Percentiles rank a stretch among this genome's conserved stretches.
Conservation (phyloP, 2,113 vertebrate genomes). For the Equus przewalskii region DNA sequence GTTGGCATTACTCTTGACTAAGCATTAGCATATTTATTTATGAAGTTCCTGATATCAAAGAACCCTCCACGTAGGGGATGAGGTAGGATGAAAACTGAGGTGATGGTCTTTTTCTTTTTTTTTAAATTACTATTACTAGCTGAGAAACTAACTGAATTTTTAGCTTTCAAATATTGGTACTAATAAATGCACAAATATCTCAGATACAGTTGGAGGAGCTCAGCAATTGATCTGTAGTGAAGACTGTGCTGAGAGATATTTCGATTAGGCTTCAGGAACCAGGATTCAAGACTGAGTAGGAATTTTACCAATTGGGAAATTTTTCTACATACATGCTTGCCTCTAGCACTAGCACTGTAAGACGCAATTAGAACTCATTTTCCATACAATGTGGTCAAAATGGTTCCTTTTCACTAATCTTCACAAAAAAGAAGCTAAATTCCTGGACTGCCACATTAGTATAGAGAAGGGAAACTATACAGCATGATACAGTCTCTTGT, state of each 20-base stretch:
- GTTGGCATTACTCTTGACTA: background rate
- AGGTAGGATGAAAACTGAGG: background rate
- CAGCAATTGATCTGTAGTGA: background rate
- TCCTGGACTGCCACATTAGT: background rate
- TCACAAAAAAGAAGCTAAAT: background rate
- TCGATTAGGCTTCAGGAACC: background rate
- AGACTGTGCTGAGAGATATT: background rate
- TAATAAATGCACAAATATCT: background rate
- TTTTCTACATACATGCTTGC: background rate
- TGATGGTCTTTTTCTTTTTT: background rate
- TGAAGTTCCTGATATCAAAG: background rate
- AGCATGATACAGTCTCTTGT: background rate
- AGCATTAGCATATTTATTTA: background rate
- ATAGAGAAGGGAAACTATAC: background rate
- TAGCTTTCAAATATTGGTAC: background rate
- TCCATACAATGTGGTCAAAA: background rate
- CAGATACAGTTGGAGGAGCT: background rate
- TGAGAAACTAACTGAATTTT: background rate
- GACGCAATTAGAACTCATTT: background rate
- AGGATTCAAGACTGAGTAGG: background rate
- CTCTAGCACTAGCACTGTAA: accelerated
- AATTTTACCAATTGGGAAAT: background rate
- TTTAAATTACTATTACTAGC: background rate
- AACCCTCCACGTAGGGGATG: background rate
- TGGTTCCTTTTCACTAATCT: background rate